Evolutionary conservation across 2,113 vertebrate species (phyloP).

Genomic region (Dasyprocta punctata): DNA sequence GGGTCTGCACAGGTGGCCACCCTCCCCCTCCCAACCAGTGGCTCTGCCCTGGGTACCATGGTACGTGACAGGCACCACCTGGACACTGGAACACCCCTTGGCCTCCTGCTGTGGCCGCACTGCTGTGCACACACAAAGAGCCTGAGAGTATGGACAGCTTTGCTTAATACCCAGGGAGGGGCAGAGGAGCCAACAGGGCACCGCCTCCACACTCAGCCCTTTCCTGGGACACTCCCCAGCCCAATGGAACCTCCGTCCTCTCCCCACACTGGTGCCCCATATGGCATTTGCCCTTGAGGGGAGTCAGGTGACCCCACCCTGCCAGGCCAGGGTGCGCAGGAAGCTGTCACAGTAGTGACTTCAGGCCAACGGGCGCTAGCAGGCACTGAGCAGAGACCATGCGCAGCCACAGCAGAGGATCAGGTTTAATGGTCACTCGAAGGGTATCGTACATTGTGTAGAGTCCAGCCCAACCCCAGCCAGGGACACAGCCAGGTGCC

Average conservation of each 20-base stretch:
- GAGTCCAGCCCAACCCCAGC: neutral
- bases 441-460: constrained; percentile 42
- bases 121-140: neutral
- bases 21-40: neutral
- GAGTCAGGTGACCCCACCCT: neutral
- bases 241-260: neutral
- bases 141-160: neutral
- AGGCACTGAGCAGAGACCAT: neutral
- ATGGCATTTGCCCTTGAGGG: neutral
- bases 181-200: accelerated
- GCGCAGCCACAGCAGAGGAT: neutral
- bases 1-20: neutral
- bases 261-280: too few relatives aligned
- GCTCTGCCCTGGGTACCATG: neutral
- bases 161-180: too few relatives aligned
- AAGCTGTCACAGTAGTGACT: neutral
- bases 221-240: accelerated
- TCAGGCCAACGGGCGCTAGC: constrained; percentile 50
- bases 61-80: neutral
- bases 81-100: neutral
- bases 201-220: accelerated
- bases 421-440: constrained; percentile 77
- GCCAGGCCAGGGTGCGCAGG: neutral
- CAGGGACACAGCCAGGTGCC: constrained; percentile 44
- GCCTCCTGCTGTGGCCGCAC: neutral